phyloP scores from a whole-genome alignment of 2,888 invertebrate genomes.

The Athripsodes cinereus region DNA sequence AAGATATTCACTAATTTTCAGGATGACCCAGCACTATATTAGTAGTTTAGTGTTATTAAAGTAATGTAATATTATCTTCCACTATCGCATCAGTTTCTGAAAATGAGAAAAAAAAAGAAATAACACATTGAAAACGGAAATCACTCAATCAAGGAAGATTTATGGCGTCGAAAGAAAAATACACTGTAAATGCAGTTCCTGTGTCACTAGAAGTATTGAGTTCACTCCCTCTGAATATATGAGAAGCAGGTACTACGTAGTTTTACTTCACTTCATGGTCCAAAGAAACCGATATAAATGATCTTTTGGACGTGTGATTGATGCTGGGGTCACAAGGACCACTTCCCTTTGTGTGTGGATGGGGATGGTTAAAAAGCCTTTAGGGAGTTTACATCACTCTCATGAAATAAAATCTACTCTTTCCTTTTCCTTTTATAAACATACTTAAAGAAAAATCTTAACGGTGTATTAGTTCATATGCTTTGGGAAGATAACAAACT shows the following conservation, averaged over 20 bases:
- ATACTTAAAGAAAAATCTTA: no score
- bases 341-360: constrained; percentile 14
- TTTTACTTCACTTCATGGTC: constrained; percentile 7
- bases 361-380: constrained; percentile 23
- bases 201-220: constrained; percentile 15
- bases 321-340: constrained; percentile 24
- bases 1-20: no score
- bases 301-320: constrained; percentile 26
- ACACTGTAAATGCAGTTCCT: constrained; percentile 18
- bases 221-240: constrained; percentile 10
- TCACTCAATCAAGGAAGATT: constrained; percentile 7
- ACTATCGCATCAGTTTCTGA: no score
- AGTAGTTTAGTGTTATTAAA: no score
- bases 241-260: neutral
- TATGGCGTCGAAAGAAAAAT: constrained; percentile 16
- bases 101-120: neutral
- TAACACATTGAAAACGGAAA: neutral
- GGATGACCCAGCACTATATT: no score
- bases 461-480: no score
- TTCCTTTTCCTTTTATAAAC: no score
- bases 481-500: no score
- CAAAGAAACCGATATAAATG: constrained; percentile 27
- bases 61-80: no score
- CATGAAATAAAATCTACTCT: constrained; percentile 3
- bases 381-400: constrained; percentile 17